phyloP scores from a whole-genome alignment of 2,888 invertebrate genomes.

The Sabatieria punctata region DNA sequence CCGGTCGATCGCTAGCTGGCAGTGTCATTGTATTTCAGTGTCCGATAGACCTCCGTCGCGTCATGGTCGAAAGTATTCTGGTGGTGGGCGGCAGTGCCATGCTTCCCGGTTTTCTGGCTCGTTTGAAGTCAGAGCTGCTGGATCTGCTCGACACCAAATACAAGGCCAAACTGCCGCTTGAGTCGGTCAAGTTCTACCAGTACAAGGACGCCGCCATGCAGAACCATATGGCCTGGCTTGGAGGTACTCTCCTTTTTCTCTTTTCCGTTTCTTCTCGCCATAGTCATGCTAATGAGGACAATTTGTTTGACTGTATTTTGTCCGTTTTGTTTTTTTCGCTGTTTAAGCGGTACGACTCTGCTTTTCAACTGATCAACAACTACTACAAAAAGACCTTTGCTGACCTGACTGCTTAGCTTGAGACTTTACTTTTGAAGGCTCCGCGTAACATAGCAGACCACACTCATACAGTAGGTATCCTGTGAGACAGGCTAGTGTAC shows the following conservation, averaged over 20 bases:
- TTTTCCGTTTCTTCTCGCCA: not conserved
- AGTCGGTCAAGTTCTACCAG: conserved; percentile 54
- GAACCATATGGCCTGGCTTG: conserved; percentile 71
- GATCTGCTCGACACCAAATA: conserved; percentile 43
- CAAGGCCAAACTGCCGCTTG: conserved; percentile 44
- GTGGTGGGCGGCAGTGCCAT: conserved; percentile 69
- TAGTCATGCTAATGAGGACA: too few relatives aligned
- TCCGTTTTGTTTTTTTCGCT: not conserved
- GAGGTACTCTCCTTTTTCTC: conserved; percentile 40
- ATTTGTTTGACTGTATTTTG: not conserved
- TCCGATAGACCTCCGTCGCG: conserved; percentile 59
- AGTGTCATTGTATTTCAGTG: conserved; percentile 42
- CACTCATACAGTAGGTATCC: too few relatives aligned
- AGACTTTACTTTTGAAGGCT: too few relatives aligned
- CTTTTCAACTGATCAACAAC: too few relatives aligned
- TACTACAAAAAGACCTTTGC: too few relatives aligned
- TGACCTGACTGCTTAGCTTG: too few relatives aligned
- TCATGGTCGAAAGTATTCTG: conserved; percentile 62
- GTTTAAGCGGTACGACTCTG: too few relatives aligned
- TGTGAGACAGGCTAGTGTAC: too few relatives aligned
- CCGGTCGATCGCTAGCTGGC: not conserved
- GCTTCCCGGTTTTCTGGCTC: conserved; percentile 60
- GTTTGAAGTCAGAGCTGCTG: conserved; percentile 58
- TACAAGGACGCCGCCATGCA: conserved; percentile 48
- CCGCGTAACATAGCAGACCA: too few relatives aligned